Base-by-base conservation (phyloP, 2,797 vertebrate genomes). In the Argentina silus region DNA sequence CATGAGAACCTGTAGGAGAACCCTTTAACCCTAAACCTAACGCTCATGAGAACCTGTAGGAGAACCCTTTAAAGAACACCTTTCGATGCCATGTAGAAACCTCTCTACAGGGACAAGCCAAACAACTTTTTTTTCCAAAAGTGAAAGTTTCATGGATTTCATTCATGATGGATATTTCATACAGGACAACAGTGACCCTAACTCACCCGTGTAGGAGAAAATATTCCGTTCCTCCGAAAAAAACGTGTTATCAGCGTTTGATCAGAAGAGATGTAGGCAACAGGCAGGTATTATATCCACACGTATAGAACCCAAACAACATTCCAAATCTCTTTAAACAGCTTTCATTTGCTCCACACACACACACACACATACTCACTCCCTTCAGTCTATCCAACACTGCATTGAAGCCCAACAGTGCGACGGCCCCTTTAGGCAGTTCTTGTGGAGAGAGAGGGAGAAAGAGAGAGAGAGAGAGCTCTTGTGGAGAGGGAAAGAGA, bases 381-480 rank as follows among this genome's bases (percentile, higher is more conserved):
- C 14, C 51, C 56, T 59, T 27, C 19, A 59, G 27, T 59, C 21
- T 12, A 59, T 11, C 56, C 21, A 21, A 27, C 21, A 21, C 2
- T 59, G 17, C 56, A 27, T 10, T 6, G 56, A 59, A 59, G 56
- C 12, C 56, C 56, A 9, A 19, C 19, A 6, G 19, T 36, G 27
- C 27, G 27, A 36, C 27, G 4, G 27, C 27, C 21, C 21, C 21
- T 11, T 17, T 7, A 59, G 21, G 27, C 21, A 59, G 51, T 4
- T 21, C 56, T 27, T 59, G 56, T 59, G 56, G 44, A 17, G n/a
- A 63, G 53, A 23, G 27, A 69, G 67, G 17, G 23, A 57, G 51
- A 57, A 15, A 27, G 47, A 42, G 56, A 59, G 17, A 59, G 56
- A 59, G 9, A n/a, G 19, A 23, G 7, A n/a, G 56, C 6, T 1